Percentiles rank a stretch among this genome's conserved stretches.
Evolutionary conservation across 1,140 invertebrate genomes (phyloP).

Genomic region (Zaprionus nigranus): DNA sequence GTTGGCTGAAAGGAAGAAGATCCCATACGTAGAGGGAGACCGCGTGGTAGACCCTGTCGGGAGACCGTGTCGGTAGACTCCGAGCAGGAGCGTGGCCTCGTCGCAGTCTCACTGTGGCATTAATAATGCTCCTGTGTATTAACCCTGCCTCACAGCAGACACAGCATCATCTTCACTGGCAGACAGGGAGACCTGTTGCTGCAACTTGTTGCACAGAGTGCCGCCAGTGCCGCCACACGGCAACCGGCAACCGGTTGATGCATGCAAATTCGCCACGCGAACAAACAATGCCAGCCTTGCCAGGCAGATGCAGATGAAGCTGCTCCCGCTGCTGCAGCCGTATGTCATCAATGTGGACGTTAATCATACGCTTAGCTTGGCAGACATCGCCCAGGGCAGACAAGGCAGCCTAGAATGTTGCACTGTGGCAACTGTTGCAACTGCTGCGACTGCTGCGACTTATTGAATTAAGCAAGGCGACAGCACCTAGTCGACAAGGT

Average conservation of each 20-base stretch:
- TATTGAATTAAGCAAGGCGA: conserved; percentile 68
- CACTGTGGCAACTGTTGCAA: conserved; percentile 4
- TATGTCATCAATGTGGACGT: conserved; percentile 81
- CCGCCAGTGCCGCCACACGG: conserved; percentile 34
- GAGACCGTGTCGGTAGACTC: not conserved
- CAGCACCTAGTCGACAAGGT: not conserved
- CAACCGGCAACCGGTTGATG: conserved; percentile 67
- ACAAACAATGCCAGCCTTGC: conserved; percentile 65
- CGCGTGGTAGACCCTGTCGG: too few species aligned
- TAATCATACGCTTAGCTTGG: conserved; percentile 81
- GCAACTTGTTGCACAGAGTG: conserved; percentile 42
- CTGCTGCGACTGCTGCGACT: conserved; percentile 15
- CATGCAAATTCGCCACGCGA: conserved; percentile 75
- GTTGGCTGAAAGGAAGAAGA: too few species aligned
- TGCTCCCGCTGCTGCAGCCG: conserved; percentile 20
- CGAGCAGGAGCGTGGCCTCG: not conserved
- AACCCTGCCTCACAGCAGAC: conserved; percentile 54
- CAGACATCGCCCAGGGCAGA: conserved; percentile 69
- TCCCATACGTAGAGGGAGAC: too few species aligned
- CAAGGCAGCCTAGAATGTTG: conserved; percentile 1
- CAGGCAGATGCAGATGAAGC: conserved; percentile 1
- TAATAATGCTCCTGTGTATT: conserved; percentile 47
- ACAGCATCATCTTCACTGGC: conserved; percentile 47
- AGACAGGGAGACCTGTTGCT: conserved; percentile 27
- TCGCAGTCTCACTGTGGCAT: not conserved